phyloP scores from a whole-genome alignment of 2,113 vertebrate genomes.

The Caranx ignobilis region DNA sequence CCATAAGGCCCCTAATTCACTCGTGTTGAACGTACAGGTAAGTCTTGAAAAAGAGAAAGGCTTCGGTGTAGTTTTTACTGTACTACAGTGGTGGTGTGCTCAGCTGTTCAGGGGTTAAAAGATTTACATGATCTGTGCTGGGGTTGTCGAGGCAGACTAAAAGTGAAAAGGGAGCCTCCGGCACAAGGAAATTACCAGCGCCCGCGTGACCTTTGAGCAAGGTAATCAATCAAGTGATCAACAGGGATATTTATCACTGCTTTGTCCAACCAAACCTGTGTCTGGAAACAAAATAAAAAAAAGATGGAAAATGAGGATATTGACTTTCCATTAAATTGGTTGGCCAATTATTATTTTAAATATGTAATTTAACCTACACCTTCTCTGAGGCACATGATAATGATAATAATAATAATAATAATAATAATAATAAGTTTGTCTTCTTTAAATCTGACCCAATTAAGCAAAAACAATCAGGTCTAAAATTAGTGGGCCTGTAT shows the following conservation, averaged over 20 bases:
- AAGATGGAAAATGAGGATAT: slow-evolving; percentile 9
- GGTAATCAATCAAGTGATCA: slow-evolving; percentile 99
- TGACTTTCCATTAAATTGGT: slow-evolving; percentile 1
- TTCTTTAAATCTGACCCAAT: background rate
- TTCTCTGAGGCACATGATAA: background rate
- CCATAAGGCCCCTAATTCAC: background rate
- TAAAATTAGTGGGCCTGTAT: background rate
- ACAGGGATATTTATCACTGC: slow-evolving; percentile 99
- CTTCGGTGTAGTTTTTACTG: background rate
- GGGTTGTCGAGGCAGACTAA: slow-evolving; percentile 90
- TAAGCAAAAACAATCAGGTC: background rate
- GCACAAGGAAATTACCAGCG: slow-evolving; percentile 98
- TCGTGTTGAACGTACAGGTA: background rate
- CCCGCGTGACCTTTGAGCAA: slow-evolving; percentile 98
- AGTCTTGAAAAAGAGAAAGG: background rate
- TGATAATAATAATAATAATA: slow-evolving; percentile 4
- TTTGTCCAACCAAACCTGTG: slow-evolving; percentile 87
- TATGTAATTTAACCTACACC: background rate
- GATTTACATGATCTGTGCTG: slow-evolving; percentile 89
- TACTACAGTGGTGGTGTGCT: background rate
- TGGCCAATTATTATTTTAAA: background rate
- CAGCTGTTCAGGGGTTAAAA: slow-evolving; percentile 85
- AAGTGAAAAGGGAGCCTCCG: slow-evolving; percentile 98
- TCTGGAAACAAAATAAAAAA: slow-evolving; percentile 51
- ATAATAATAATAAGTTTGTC: background rate